Evolutionary conservation across 1,140 invertebrate species (phyloP), one percentile per base, ranked within the genome.

Genomic region (Bombus sylvicola): DNA sequence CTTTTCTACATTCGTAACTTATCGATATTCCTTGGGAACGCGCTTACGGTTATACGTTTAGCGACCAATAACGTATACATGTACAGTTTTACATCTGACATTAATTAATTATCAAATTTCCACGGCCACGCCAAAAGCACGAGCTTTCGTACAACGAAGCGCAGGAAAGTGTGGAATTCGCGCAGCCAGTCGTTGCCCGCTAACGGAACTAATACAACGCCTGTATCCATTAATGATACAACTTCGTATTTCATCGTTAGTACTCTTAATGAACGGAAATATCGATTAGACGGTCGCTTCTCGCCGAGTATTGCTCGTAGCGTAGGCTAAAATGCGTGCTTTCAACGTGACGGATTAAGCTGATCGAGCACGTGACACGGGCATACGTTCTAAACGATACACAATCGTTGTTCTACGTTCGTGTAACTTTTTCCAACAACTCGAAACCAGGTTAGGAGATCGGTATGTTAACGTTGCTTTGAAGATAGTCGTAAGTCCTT

Each of bases 191-290:
- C 53, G 43, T 25, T 74, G 8, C 25, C 25, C 22, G 47, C 4
- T 75, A 75, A 28, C 22, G 64, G 3, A 77, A 77, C 37, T 31
- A 43, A 64, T 39, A 41, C 1, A 64, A 77, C 9, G 37, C 47
- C 34, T 75, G 47, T 28, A 76, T 37, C 34, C 53, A 76, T 59
- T 76, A 59, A 57, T 12, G 15, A 10, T n/a, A 25, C 57, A 64
- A 77, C 13, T 64, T 77, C 12, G 13, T 59, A n/a, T 59, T 76
- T 76, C 74, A n/a, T 76, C 34, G 34, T 76, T 76, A n/a, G 57
- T 47, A 79, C 59, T 68, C 31, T 79, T 79, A 79, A 80, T 34
- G 77, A 53, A 80, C 64, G 43, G 9, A 53, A 43, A 10, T 80
- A 68, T 80, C 77, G 64, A 80, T 69, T 31, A 47, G 18, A 28